Percentiles rank a stretch among this genome's conserved stretches.
These are phyloP conservation scores for Athetis lepigone DNA, from an alignment of 2,888 invertebrate species.

Conservation along the genomic window DNA sequence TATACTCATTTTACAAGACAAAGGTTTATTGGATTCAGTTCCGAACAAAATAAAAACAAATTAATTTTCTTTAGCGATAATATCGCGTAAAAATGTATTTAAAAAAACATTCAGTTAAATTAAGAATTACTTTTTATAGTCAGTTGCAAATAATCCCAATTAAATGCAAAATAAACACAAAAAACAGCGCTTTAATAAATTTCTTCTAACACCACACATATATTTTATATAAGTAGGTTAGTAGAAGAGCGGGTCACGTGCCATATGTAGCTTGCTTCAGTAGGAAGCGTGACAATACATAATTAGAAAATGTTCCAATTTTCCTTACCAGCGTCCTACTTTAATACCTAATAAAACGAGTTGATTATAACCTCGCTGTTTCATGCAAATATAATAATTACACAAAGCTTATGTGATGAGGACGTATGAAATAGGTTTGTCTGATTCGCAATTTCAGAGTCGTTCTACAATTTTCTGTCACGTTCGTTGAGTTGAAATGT, in stretches of 20 bases:
- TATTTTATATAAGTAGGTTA: too few species aligned
- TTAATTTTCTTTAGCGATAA: too few species aligned
- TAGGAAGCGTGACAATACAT: conserved; percentile 28
- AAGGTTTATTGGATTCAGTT: too few species aligned
- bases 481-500: background rate
- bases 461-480: background rate
- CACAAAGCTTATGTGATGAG: background rate
- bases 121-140: too few species aligned
- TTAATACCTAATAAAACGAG: conserved; percentile 17
- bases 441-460: background rate
- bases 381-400: conserved; percentile 36
- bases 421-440: background rate
- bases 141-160: too few species aligned
- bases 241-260: background rate
- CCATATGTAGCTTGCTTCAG: background rate
- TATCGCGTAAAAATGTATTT: too few species aligned
- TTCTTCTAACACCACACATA: too few species aligned
- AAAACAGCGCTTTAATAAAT: too few species aligned
- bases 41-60: too few species aligned
- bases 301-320: conserved; percentile 39
- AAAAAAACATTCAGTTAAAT: too few species aligned
- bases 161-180: too few species aligned
- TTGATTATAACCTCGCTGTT: conserved; percentile 36
- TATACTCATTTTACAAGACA: too few species aligned
- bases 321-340: conserved; percentile 18